These are phyloP conservation scores for Drosophila mojavensis DNA, from an alignment of 1,140 invertebrate species.

Conservation along the genomic window DNA sequence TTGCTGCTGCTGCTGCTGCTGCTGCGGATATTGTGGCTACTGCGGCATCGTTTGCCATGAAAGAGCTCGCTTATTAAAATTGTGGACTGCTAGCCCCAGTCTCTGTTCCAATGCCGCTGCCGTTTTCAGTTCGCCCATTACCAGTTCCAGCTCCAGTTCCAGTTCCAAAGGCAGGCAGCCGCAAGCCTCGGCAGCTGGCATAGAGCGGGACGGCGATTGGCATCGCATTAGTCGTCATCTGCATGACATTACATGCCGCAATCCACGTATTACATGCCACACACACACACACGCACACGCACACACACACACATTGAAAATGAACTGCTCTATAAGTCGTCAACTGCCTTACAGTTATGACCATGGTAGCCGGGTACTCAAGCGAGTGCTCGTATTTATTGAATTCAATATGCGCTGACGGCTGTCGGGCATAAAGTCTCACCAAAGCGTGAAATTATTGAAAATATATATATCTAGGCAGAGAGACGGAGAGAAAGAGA, in stretches of 20 bases:
- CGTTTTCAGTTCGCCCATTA: not conserved
- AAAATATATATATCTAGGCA: conserved; percentile 44
- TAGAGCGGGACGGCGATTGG: conserved; percentile 37
- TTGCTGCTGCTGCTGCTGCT: conserved; percentile 14
- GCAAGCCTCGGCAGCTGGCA: not conserved
- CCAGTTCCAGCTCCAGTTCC: not conserved
- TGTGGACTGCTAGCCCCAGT: conserved; percentile 54
- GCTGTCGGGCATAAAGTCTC: conserved; percentile 51
- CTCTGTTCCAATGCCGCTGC: not conserved
- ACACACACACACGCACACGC: conserved; percentile 18
- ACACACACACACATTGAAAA: conserved; percentile 42
- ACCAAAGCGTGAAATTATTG: conserved; percentile 78
- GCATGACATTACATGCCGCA: conserved; percentile 77
- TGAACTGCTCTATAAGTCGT: conserved; percentile 62
- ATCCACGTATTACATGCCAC: conserved; percentile 73
- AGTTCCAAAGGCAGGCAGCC: not conserved
- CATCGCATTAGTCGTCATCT: conserved; percentile 76
- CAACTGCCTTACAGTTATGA: conserved; percentile 55
- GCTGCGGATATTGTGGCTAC: conserved; percentile 61
- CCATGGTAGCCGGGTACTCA: conserved; percentile 17
- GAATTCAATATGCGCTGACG: conserved; percentile 65
- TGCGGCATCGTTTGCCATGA: conserved; percentile 56
- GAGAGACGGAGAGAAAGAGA: not conserved
- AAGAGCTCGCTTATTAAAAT: conserved; percentile 80
- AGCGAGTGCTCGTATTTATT: conserved; percentile 60